Percentiles rank a stretch among this genome's conserved stretches.
Evolutionary conservation across 2,888 invertebrate species (phyloP).

Genomic region (Crepidodera aurea): DNA sequence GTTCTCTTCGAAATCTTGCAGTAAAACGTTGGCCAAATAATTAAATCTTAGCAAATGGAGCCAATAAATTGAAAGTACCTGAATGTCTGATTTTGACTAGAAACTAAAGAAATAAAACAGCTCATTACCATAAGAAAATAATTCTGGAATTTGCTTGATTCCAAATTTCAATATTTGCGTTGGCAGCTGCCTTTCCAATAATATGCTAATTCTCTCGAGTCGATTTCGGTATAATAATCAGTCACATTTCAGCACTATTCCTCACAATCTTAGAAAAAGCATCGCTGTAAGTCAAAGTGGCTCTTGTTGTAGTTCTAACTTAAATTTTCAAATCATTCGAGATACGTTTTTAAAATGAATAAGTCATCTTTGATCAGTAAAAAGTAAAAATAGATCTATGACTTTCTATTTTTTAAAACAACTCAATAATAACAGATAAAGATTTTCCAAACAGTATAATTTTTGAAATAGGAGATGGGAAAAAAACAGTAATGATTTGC

Average conservation of each 20-base stretch:
- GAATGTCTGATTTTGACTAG: background rate
- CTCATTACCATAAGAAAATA: constrained; percentile 38
- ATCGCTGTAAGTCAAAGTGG: background rate
- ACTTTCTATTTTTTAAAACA: too few species aligned
- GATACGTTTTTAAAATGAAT: background rate
- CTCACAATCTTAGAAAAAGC: background rate
- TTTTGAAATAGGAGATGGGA: too few species aligned
- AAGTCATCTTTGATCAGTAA: background rate
- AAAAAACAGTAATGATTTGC: too few species aligned
- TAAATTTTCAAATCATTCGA: background rate
- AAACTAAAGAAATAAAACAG: background rate
- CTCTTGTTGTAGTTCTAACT: background rate
- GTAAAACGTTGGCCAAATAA: too few species aligned
- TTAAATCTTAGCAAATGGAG: too few species aligned
- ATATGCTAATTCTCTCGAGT: constrained; percentile 51
- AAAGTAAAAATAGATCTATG: too few species aligned
- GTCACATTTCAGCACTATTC: constrained; percentile 44
- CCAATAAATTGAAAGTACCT: background rate
- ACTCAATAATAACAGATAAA: too few species aligned
- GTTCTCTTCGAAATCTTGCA: too few species aligned
- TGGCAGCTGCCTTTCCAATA: constrained; percentile 51
- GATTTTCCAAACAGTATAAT: too few species aligned
- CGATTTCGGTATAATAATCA: constrained; percentile 52
- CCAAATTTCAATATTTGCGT: constrained; percentile 45
- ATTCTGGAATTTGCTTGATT: constrained; percentile 41